A percentile compares a stretch with the other conserved stretches of the same genome.
Conservation (phyloP, 2,113 vertebrate species). For the Acanthochromis polyacanthus region DNA sequence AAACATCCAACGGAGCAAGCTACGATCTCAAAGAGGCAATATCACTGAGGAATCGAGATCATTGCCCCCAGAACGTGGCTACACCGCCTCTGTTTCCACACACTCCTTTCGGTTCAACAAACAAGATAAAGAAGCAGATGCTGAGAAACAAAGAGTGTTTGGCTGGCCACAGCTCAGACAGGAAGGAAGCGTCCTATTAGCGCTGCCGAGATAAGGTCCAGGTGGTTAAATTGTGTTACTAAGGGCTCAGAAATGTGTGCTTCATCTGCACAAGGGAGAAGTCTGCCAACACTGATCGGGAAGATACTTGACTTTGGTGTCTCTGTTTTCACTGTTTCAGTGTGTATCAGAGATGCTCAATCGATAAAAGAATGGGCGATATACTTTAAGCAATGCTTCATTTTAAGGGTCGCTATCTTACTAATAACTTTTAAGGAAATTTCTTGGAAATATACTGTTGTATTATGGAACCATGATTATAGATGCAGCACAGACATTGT, state of each 20-base stretch:
- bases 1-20: constrained; percentile 47
- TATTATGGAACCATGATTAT: too few relatives aligned
- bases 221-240: constrained; percentile 24
- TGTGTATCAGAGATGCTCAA: too few relatives aligned
- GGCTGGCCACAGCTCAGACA: constrained; percentile 40
- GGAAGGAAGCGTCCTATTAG: constrained; percentile 55
- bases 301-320: not conserved
- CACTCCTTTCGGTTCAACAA: constrained; percentile 9
- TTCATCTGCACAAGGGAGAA: constrained; percentile 14
- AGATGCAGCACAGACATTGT: too few relatives aligned
- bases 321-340: not conserved
- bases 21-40: constrained; percentile 53
- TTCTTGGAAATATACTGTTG: too few relatives aligned
- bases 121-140: constrained; percentile 44
- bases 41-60: constrained; percentile 49
- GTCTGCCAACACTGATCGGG: not conserved
- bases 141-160: constrained; percentile 37
- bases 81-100: constrained; percentile 24
- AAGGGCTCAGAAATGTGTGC: not conserved
- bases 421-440: too few relatives aligned
- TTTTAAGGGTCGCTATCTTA: too few relatives aligned
- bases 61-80: constrained; percentile 45
- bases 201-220: constrained; percentile 63
- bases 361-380: too few relatives aligned
- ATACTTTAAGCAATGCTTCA: too few relatives aligned